Evolutionary conservation across 2,888 invertebrate species (phyloP).

Genomic region (Neuroscelio doddi): DNA sequence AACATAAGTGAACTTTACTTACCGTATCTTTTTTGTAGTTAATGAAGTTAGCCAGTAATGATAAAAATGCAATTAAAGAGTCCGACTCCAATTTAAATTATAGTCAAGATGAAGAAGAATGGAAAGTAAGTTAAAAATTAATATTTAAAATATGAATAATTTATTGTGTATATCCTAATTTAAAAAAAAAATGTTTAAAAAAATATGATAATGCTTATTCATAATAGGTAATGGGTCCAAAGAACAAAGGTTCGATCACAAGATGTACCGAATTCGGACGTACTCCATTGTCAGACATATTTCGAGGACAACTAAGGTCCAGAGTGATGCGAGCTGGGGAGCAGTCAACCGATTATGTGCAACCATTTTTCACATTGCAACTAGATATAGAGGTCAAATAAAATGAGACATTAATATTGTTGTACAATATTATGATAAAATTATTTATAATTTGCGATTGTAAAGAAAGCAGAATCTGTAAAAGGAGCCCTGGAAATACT

Average conservation of each 20-base stretch:
- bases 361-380: slow-evolving; percentile 96
- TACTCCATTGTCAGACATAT: slow-evolving; percentile 94
- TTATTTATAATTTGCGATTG: slow-evolving; percentile 3
- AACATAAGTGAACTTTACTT: neutral
- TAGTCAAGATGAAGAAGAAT: slow-evolving; percentile 77
- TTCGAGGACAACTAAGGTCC: slow-evolving; percentile 92
- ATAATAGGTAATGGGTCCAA: slow-evolving; percentile 89
- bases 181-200: neutral
- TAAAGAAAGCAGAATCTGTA: slow-evolving; percentile 80
- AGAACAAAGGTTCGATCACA: slow-evolving; percentile 91
- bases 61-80: slow-evolving; percentile 52
- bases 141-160: neutral
- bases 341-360: slow-evolving; percentile 90
- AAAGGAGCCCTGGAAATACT: slow-evolving; percentile 90
- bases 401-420: too few relatives aligned
- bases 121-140: slow-evolving; percentile 75
- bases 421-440: neutral
- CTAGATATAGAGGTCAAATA: slow-evolving; percentile 89
- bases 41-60: slow-evolving; percentile 73
- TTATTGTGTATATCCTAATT: too few relatives aligned
- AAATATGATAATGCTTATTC: too few relatives aligned
- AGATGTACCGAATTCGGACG: slow-evolving; percentile 86
- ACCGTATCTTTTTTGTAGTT: slow-evolving; percentile 68
- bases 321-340: slow-evolving; percentile 83
- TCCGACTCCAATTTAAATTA: slow-evolving; percentile 67